These are phyloP conservation scores for Danio tinwini DNA, from an alignment of 2,797 vertebrate genomes.

Conservation along the genomic window DNA sequence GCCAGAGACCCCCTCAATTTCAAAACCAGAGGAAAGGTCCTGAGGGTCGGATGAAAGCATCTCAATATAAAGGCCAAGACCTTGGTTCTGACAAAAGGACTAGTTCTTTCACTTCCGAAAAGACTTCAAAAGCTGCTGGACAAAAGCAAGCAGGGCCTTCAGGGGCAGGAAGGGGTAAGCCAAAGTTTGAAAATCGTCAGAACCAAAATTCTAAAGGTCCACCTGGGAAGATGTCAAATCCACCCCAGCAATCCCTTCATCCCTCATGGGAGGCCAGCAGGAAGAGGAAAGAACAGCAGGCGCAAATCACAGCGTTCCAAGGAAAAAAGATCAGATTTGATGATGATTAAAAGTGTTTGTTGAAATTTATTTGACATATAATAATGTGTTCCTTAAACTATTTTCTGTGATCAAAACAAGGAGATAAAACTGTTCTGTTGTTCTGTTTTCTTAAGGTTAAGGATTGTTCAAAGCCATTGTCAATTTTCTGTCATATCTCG, in stretches of 20 bases:
- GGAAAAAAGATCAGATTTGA: constrained; percentile 97
- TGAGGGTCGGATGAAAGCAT: constrained; percentile 36
- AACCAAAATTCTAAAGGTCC: constrained; percentile 61
- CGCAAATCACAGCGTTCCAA: constrained; percentile 90
- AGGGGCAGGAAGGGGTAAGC: constrained; percentile 70
- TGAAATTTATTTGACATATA: background rate
- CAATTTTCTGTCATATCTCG: background rate
- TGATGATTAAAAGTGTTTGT: constrained; percentile 69
- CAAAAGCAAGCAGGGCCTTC: constrained; percentile 46
- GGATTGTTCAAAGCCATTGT: background rate
- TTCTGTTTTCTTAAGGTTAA: background rate
- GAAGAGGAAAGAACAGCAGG: constrained; percentile 88
- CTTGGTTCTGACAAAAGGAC: constrained; percentile 38
- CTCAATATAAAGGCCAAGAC: constrained; percentile 40
- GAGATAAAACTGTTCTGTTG: background rate
- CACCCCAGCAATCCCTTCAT: constrained; percentile 83
- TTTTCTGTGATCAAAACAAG: constrained; percentile 19
- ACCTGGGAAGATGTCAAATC: constrained; percentile 49
- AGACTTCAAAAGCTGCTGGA: constrained; percentile 24
- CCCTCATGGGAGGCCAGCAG: constrained; percentile 97
- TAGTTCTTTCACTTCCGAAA: constrained; percentile 23
- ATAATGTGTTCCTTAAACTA: background rate
- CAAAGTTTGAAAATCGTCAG: constrained; percentile 60
- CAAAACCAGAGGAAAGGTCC: constrained; percentile 57
- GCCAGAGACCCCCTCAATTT: constrained; percentile 55